Percentiles rank a stretch among this genome's conserved stretches.
phyloP scores from a whole-genome alignment of 2,888 invertebrate species.

The Toxonevra muliebris region DNA sequence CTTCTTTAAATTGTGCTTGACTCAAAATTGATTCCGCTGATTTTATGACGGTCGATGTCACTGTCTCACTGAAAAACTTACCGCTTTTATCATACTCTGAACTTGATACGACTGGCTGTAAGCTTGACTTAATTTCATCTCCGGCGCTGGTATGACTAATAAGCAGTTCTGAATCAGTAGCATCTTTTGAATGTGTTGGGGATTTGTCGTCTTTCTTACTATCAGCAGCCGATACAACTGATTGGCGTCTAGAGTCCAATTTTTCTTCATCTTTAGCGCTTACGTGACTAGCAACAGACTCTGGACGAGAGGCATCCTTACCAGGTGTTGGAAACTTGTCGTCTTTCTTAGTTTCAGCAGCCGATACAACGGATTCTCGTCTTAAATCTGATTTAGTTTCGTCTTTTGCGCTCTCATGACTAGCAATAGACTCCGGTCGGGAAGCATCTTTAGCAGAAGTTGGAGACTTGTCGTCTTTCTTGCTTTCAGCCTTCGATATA shows the following conservation, averaged over 20 bases:
- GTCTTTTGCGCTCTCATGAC: slow-evolving; percentile 18
- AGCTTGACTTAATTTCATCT: slow-evolving; percentile 23
- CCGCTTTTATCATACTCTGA: slow-evolving; percentile 19
- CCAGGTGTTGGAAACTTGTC: slow-evolving; percentile 19
- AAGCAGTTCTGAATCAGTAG: slow-evolving; percentile 36
- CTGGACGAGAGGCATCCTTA: slow-evolving; percentile 47
- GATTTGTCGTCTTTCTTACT: slow-evolving; percentile 31
- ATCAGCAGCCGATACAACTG: slow-evolving; percentile 11
- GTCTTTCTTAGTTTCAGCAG: slow-evolving; percentile 31
- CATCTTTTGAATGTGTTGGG: slow-evolving; percentile 18
- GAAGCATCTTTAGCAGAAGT: slow-evolving; percentile 26
- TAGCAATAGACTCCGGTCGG: slow-evolving; percentile 34
- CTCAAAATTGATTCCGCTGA: neutral
- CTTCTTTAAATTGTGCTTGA: slow-evolving; percentile 28
- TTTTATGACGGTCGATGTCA: slow-evolving; percentile 7
- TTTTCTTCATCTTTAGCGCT: slow-evolving; percentile 19
- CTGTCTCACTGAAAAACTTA: slow-evolving; percentile 15
- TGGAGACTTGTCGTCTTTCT: slow-evolving; percentile 30
- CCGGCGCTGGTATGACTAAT: slow-evolving; percentile 15
- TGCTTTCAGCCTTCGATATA: slow-evolving; percentile 31
- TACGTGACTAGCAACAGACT: slow-evolving; percentile 40
- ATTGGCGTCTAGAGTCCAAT: slow-evolving; percentile 35
- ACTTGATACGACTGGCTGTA: slow-evolving; percentile 24
- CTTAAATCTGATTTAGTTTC: slow-evolving; percentile 27
- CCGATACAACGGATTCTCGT: slow-evolving; percentile 27